Base-by-base conservation (phyloP, 2,797 vertebrate species). In the Parauchenoglanis ngamensis region DNA sequence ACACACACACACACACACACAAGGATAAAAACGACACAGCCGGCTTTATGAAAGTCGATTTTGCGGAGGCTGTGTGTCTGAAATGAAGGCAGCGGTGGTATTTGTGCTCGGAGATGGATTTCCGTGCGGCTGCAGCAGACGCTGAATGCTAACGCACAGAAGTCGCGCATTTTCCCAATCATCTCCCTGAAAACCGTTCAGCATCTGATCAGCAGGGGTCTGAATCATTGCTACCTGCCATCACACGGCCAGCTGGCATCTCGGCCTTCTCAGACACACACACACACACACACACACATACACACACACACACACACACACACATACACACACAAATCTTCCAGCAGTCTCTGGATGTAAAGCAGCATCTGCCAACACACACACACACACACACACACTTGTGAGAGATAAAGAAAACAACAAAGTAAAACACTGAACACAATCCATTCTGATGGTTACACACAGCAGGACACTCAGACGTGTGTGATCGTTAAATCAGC, bases 41-140 rank as follows among this genome's bases (percentile, higher is more conserved):
- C 46, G 44, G 63, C 83, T 73, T 83, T 61, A 75, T 79, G 59
- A 31, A 85, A 85, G 86, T 89, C 44, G 35, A 85, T 88, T 78
- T 83, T 49, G 65, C 56, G 56, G 65, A 81, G 88, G 72, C 83
- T 88, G 87, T 87, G 89, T 87, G 83, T 86, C 83, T 76, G 87
- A 90, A 92, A 92, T 93, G 89, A 92, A 91, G 93, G 89, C 46
- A 89, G 84, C 80, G 87, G 78, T 91, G 88, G 90, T 93, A 90
- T 92, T 93, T 92, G 89, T 89, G 86, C 86, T 90, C 86, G 76
- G 85, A 91, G 88, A 90, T 90, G 88, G 88, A 90, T 93, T 91
- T 92, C 83, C 87, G 59, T 85, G 85, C 67, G 28, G 77, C 54
- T 70, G 61, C 86, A 79, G 89, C 59, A 40, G 68, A 86, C 54